Conservation (phyloP, 2,888 invertebrate genomes). For the Deladenus siricidicola region DNA sequence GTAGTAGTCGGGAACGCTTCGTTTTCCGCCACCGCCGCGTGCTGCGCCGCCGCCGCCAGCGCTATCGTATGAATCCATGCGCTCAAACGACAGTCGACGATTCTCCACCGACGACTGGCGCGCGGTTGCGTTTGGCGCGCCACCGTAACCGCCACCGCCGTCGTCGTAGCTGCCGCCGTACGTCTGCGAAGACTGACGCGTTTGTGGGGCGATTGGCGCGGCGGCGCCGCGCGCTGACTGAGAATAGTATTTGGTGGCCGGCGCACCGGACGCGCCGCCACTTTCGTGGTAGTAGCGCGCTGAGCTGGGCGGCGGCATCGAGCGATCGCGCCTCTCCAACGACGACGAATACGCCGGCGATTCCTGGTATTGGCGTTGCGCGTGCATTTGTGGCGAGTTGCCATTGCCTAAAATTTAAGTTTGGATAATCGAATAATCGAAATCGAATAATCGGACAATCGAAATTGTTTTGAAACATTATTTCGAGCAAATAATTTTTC, state of each 20-base stretch:
- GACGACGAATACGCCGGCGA: slow-evolving; percentile 33
- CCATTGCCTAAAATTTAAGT: neutral
- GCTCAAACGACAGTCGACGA: neutral
- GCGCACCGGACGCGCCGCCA: neutral
- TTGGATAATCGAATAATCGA: too few species aligned
- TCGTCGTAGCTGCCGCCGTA: neutral
- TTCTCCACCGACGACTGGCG: neutral
- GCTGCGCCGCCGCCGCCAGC: neutral
- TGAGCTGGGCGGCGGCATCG: slow-evolving; percentile 14
- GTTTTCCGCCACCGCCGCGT: neutral
- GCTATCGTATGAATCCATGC: neutral
- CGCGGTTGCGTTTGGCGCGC: neutral
- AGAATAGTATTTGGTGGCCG: neutral
- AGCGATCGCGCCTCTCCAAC: slow-evolving; percentile 31
- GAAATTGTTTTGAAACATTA: too few species aligned
- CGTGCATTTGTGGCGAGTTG: too few species aligned
- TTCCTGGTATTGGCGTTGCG: slow-evolving; percentile 6
- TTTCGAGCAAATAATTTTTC: too few species aligned
- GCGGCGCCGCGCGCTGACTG: neutral
- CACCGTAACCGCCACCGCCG: neutral
- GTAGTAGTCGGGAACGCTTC: neutral
- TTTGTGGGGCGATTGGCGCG: too few species aligned
- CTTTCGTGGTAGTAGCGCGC: slow-evolving; percentile 17
- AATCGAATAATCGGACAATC: too few species aligned
- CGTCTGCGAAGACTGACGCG: too few species aligned